A percentile compares a stretch with the other conserved stretches of the same genome.
phyloP scores from a whole-genome alignment of 2,888 invertebrate genomes.

The Pseudococcus viburni region DNA sequence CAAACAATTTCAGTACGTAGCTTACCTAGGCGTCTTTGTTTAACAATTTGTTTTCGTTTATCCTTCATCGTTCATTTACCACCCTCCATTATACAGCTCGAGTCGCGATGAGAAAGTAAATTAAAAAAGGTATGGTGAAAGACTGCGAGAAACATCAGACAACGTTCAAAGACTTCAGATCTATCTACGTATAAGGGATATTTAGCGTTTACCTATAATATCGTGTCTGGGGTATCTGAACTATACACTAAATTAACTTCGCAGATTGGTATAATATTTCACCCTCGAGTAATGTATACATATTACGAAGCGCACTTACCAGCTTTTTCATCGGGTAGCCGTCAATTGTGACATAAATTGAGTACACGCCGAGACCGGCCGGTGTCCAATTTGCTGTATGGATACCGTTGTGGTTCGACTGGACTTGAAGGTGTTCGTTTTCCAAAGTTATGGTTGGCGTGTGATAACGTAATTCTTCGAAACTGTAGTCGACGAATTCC shows the following conservation, averaged over 20 bases:
- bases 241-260: constrained; percentile 1
- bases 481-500: constrained; percentile 92
- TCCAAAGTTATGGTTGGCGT: constrained; percentile 80
- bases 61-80: constrained; percentile 20
- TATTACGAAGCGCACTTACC: constrained; percentile 43
- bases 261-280: constrained; percentile 38
- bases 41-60: constrained; percentile 47
- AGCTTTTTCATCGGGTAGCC: constrained; percentile 77
- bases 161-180: neutral
- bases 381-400: constrained; percentile 94
- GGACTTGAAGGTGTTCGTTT: constrained; percentile 86
- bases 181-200: neutral
- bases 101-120: neutral
- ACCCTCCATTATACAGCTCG: neutral
- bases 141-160: neutral
- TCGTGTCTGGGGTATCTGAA: neutral
- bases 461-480: constrained; percentile 90
- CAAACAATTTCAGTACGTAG: constrained; percentile 1
- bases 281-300: neutral
- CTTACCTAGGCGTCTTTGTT: constrained; percentile 1
- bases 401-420: constrained; percentile 84
- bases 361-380: constrained; percentile 89
- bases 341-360: constrained; percentile 88
- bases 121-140: neutral
- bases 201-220: neutral